Conservation (phyloP, 2,797 vertebrate genomes). For the Eospalax fontanierii region DNA sequence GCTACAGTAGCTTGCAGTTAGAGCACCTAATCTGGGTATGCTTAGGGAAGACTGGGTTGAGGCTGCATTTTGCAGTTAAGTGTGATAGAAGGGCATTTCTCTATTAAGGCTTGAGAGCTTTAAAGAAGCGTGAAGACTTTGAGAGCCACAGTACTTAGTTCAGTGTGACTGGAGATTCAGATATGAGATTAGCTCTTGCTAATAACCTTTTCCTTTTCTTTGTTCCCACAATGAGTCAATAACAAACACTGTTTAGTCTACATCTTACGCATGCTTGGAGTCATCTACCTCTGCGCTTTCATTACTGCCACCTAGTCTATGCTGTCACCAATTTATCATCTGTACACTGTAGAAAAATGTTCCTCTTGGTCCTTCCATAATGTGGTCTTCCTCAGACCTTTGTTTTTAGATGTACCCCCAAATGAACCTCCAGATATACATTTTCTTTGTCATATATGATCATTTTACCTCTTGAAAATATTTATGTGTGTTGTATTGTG, state of each 20-base stretch:
- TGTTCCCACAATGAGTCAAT: background rate
- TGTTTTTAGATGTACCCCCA: slow-evolving; percentile 45
- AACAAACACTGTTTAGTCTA: background rate
- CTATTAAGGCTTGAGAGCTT: background rate
- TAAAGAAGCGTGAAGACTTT: background rate
- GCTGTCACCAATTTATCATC: background rate
- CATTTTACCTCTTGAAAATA: slow-evolving; percentile 24
- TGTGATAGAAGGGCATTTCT: background rate
- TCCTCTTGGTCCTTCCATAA: background rate
- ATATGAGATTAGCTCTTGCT: background rate
- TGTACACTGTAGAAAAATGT: no score
- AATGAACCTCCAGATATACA: background rate
- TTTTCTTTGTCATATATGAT: slow-evolving; percentile 12
- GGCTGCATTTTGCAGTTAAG: slow-evolving; percentile 17
- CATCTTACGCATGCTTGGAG: slow-evolving; percentile 12
- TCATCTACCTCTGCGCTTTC: slow-evolving; percentile 10
- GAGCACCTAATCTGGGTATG: background rate
- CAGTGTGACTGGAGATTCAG: background rate
- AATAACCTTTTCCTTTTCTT: background rate
- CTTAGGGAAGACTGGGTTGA: background rate
- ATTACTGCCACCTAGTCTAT: background rate
- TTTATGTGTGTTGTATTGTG: background rate
- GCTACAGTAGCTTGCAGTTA: background rate
- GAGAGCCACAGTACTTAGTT: slow-evolving; percentile 12
- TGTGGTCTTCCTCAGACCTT: slow-evolving; percentile 40